Evolutionary conservation across 1,140 invertebrate species (phyloP).

Genomic region (Dreissena polymorpha): DNA sequence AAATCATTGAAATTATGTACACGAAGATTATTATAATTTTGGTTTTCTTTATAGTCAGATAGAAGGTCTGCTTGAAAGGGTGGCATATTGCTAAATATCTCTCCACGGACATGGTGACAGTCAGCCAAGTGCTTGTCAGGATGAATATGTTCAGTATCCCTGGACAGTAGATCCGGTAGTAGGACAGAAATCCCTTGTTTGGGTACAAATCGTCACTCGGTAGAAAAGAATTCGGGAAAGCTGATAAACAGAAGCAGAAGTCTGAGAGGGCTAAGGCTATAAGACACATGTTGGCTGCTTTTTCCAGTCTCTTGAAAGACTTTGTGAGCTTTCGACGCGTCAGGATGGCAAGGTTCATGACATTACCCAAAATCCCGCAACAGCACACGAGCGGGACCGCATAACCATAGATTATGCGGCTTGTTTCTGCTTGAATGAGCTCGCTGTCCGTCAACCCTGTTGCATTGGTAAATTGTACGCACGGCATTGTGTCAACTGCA

Average conservation of each 20-base stretch:
- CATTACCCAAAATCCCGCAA: constrained; percentile 77
- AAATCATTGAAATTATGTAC: constrained; percentile 70
- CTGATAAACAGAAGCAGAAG: constrained; percentile 74
- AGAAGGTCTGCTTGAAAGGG: constrained; percentile 73
- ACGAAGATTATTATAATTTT: constrained; percentile 74
- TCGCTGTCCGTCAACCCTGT: constrained; percentile 31
- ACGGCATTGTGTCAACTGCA: constrained; percentile 36
- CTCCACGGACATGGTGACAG: constrained; percentile 77
- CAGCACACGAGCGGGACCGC: constrained; percentile 72
- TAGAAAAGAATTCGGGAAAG: constrained; percentile 76
- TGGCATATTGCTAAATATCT: constrained; percentile 77
- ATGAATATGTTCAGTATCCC: constrained; percentile 78
- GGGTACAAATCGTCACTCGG: constrained; percentile 66
- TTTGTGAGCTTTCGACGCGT: constrained; percentile 72
- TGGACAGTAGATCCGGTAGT: constrained; percentile 72
- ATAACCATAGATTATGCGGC: constrained; percentile 48
- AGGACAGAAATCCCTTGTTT: constrained; percentile 65
- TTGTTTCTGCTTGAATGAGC: constrained; percentile 22
- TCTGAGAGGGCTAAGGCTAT: constrained; percentile 74
- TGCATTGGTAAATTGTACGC: constrained; percentile 23
- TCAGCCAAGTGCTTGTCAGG: constrained; percentile 77
- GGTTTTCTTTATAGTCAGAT: constrained; percentile 74
- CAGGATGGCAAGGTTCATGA: constrained; percentile 75
- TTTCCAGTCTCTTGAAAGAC: constrained; percentile 71
- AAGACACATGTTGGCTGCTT: constrained; percentile 75